These are phyloP conservation scores for Philopedon plagiatum DNA, from an alignment of 2,888 invertebrate species.

Conservation along the genomic window DNA sequence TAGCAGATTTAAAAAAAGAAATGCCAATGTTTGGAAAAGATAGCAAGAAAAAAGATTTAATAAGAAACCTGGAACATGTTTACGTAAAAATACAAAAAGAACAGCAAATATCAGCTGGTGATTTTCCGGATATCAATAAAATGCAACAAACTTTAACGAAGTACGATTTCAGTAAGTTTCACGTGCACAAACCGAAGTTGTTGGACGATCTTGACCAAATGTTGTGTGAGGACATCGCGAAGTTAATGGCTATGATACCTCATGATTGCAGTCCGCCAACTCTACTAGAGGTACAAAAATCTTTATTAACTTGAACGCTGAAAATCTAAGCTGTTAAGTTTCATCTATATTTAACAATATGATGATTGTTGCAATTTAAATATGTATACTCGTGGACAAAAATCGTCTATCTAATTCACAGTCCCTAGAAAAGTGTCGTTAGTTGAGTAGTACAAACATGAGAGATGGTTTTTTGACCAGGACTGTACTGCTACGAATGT, in stretches of 20 bases:
- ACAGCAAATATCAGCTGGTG: conserved; percentile 95
- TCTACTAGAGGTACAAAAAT: conserved; percentile 43
- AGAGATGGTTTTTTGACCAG: too few species aligned
- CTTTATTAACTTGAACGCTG: too few species aligned
- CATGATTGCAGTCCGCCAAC: conserved; percentile 58
- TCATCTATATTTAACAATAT: too few species aligned
- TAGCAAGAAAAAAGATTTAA: conserved; percentile 93
- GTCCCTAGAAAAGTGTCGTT: too few species aligned
- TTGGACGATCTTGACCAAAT: conserved; percentile 95
- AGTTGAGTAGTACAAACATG: too few species aligned
- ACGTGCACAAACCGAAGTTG: conserved; percentile 88
- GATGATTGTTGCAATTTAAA: too few species aligned
- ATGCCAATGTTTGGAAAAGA: conserved; percentile 91
- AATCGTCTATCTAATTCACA: too few species aligned
- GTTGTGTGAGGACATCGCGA: conserved; percentile 94
- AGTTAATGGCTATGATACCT: conserved; percentile 96
- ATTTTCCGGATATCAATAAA: conserved; percentile 95
- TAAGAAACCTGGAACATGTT: conserved; percentile 90
- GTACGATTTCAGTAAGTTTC: conserved; percentile 96
- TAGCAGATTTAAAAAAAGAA: conserved; percentile 92
- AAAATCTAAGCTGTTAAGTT: too few species aligned
- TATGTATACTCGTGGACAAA: too few species aligned
- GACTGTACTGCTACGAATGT: too few species aligned
- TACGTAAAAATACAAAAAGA: conserved; percentile 92
- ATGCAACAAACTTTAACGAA: conserved; percentile 91